A percentile compares a stretch with the other conserved stretches of the same genome.
Evolutionary conservation across 1,140 invertebrate species (phyloP).

Genomic region (Daktulosphaira vitifoliae): DNA sequence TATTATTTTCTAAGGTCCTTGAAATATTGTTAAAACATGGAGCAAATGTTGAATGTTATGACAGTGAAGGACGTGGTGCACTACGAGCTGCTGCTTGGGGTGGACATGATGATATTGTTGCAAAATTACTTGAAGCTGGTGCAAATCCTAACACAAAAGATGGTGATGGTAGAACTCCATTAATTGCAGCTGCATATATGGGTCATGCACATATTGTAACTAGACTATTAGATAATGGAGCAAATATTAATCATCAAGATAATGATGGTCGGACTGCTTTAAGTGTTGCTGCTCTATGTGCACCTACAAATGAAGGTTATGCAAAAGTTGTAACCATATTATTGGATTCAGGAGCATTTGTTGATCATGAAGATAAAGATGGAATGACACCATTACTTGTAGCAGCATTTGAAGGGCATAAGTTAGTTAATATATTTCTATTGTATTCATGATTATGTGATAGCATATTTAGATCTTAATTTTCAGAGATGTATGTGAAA

Average conservation of each 20-base stretch:
- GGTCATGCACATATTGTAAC: slow-evolving; percentile 87
- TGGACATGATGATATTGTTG: slow-evolving; percentile 58
- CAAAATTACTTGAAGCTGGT: slow-evolving; percentile 60
- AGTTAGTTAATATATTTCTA: slow-evolving; percentile 45
- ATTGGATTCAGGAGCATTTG: slow-evolving; percentile 73
- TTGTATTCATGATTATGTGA: too few species aligned
- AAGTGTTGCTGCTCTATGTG: slow-evolving; percentile 84
- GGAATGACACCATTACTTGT: slow-evolving; percentile 87
- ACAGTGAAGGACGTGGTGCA: slow-evolving; percentile 62
- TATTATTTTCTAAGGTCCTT: slow-evolving; percentile 71
- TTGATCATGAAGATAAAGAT: slow-evolving; percentile 82
- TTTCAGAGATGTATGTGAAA: slow-evolving; percentile 64
- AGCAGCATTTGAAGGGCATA: slow-evolving; percentile 87
- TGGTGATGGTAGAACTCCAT: slow-evolving; percentile 75
- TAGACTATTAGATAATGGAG: slow-evolving; percentile 72
- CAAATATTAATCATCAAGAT: slow-evolving; percentile 78
- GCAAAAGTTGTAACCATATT: slow-evolving; percentile 65
- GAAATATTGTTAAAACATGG: slow-evolving; percentile 68
- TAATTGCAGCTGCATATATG: slow-evolving; percentile 85
- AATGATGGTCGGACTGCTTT: slow-evolving; percentile 85
- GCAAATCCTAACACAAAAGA: slow-evolving; percentile 55
- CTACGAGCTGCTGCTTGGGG: slow-evolving; percentile 78
- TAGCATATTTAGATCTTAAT: too few species aligned
- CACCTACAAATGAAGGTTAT: slow-evolving; percentile 69
- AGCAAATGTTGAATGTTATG: slow-evolving; percentile 70